Evolutionary conservation across 2,113 vertebrate genomes (phyloP), one percentile per base, ranked within the genome.

Genomic region (Percina caprodes): DNA sequence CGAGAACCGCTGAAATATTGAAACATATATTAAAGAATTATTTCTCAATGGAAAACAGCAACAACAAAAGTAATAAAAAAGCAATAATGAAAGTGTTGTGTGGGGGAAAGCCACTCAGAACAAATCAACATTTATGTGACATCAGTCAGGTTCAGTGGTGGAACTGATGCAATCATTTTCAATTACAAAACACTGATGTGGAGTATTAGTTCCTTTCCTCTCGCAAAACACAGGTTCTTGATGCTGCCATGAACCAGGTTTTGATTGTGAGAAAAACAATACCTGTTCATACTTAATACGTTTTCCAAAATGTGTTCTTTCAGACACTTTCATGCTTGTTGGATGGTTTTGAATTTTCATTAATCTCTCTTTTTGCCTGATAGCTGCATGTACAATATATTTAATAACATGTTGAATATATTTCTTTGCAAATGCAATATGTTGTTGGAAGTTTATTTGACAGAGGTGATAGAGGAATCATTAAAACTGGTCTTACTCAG

Each of bases 1-100:
- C 72, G 67, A 89, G 76, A 54, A 82, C 49, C 7, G 21, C 55
- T 19, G 88, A 90, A 89, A 92, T 92, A 93, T 93, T 91, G 90
- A 93, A 93, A 94, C 91, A 89, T 90, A 92, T 93, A 92, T 93
- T 91, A 89, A 91, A 91, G 88, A 92, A 93, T 93, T 92, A 92
- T 93, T 92, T 93, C 91, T 94, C 92, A 79, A 90, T 79, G 91
- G 92, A 89, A 93, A 93, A 92, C 87, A 74, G 89, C 89, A 71
- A 90, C 90, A 93, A 91, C 79, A 89, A 90, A 93, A 93, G 91
- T 93, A 93, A 93, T 93, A 94, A 92, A 93, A 92, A 91, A 91
- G 93, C 90, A 92, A 94, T 94, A 92, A 92, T 90, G 86, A 83
- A 89, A 90, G 90, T 82, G 86, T 87, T 87, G 88, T 79, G 90